phyloP scores from a whole-genome alignment of 2,113 vertebrate genomes.

The Amia ocellicauda region DNA sequence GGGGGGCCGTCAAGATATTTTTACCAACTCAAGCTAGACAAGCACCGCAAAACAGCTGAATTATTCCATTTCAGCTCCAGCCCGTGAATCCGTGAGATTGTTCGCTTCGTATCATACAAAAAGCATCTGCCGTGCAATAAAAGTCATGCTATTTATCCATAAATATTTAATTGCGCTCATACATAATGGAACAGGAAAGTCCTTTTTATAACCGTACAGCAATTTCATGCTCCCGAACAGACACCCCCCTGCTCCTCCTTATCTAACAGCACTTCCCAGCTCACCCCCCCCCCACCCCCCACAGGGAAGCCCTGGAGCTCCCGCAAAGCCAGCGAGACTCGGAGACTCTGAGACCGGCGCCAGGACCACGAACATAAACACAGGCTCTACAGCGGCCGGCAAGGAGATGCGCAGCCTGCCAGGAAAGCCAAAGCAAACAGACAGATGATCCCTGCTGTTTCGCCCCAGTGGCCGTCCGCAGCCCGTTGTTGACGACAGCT shows the following conservation, averaged over 20 bases:
- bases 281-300: not conserved
- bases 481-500: no score
- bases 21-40: no score
- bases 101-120: no score
- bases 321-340: conserved; percentile 31
- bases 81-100: no score
- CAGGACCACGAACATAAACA: conserved; percentile 48
- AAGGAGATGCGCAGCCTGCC: conserved; percentile 58
- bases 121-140: no score
- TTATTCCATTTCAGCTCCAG: no score
- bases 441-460: no score
- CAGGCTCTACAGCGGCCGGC: conserved; percentile 63
- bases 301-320: conserved; percentile 28
- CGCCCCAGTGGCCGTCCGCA: no score
- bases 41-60: no score
- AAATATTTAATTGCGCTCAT: conserved; percentile 24
- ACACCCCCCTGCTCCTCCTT: not conserved
- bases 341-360: no score
- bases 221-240: not conserved
- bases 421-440: conserved; percentile 51
- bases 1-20: no score
- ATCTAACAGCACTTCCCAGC: not conserved
- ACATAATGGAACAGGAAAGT: conserved; percentile 17
- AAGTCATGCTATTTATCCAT: not conserved
- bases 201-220: not conserved